phyloP scores from a whole-genome alignment of 1,140 invertebrate species.

The Cheumatopsyche charites region DNA sequence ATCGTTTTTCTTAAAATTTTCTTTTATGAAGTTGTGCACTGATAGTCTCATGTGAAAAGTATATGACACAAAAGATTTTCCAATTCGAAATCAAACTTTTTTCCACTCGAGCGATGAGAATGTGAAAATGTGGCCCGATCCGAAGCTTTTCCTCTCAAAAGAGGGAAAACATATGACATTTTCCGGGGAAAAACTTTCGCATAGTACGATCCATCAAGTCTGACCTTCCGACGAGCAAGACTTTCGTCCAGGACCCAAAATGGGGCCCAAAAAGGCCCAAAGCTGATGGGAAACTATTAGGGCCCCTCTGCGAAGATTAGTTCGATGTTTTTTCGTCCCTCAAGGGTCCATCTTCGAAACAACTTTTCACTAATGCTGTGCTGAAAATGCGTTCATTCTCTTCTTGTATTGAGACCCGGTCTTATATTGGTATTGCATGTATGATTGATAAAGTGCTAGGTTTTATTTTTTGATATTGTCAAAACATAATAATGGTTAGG shows the following conservation, averaged over 20 bases:
- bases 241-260: background rate
- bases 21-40: too few species aligned
- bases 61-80: background rate
- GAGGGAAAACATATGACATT: background rate
- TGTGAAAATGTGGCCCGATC: too few species aligned
- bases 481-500: too few species aligned
- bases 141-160: too few species aligned
- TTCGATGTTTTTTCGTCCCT: background rate
- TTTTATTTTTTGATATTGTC: too few species aligned
- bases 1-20: constrained; percentile 1
- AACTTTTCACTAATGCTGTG: background rate
- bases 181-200: constrained; percentile 23
- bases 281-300: constrained; percentile 15
- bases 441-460: too few species aligned
- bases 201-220: constrained; percentile 37
- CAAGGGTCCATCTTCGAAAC: background rate
- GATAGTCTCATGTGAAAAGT: too few species aligned
- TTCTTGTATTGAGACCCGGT: too few species aligned
- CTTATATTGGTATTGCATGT: too few species aligned
- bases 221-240: constrained; percentile 20
- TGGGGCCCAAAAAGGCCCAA: background rate
- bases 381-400: too few species aligned
- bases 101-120: too few species aligned
- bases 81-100: background rate
- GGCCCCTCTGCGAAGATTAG: constrained; percentile 15